phyloP scores from a whole-genome alignment of 2,113 vertebrate species.

The Suricata suricatta region DNA sequence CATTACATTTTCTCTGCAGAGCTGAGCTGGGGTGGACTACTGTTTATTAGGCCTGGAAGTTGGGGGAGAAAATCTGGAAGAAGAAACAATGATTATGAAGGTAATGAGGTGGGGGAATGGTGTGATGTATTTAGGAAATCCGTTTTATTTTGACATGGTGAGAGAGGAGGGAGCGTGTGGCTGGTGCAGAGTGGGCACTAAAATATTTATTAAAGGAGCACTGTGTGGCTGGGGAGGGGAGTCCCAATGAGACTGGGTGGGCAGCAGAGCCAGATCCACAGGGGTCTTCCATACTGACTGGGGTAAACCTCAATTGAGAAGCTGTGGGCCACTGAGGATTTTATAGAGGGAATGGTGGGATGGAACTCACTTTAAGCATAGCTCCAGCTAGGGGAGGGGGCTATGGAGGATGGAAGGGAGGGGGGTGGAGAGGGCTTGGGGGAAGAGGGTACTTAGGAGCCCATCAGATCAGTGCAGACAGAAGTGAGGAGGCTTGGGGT shows the following conservation, averaged over 20 bases:
- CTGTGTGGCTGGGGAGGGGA: no score
- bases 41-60: background rate
- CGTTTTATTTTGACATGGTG: background rate
- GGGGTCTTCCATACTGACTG: background rate
- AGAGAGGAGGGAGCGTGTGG: background rate
- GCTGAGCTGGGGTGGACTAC: background rate
- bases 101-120: background rate
- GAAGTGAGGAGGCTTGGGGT: background rate
- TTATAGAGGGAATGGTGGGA: background rate
- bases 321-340: background rate
- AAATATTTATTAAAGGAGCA: background rate
- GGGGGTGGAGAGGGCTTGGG: background rate
- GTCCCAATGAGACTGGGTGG: background rate
- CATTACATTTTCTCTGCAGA: background rate
- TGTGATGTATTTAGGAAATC: background rate
- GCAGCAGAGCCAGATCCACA: background rate
- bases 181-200: background rate
- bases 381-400: background rate
- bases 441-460: background rate
- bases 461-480: background rate
- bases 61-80: background rate
- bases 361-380: background rate
- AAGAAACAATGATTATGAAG: background rate
- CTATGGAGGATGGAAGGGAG: background rate
- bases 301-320: background rate